Base-by-base conservation (phyloP, 2,113 vertebrate genomes). In the Seriola dumerili region DNA sequence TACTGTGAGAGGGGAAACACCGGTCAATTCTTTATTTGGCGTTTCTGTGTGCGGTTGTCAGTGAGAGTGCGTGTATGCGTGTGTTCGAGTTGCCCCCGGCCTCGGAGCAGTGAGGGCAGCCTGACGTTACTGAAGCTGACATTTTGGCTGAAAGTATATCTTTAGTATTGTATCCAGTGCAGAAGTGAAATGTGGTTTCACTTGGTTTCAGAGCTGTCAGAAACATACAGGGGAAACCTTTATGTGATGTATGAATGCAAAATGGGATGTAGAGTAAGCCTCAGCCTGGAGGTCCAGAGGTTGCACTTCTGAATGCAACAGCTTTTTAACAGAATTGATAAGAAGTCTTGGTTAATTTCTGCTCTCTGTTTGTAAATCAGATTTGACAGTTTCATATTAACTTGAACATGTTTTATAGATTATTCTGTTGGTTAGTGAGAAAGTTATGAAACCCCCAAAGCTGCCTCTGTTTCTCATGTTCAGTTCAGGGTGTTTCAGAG, bases 1-100 rank as follows among this genome's bases (percentile, higher is more conserved):
- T 25, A 25, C 32, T 23, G 44, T 65, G 74, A 73, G 25, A 89
- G 85, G 94, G 94, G 93, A 93, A 95, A 80, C 93, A 94, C 94
- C 84, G 55, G 81, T 84, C 80, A 88, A 44, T 82, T 91, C 86
- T 89, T 75, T 68, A 84, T 87, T 91, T 86, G 85, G 64, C 48
- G 62, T 66, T 70, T 85, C 54, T 80, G 48, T 29, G 52, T 16
- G 54, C 72, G 11, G 1, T 48, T 58, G 62, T 46, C n/a, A 11
- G 72, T 25, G 10, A 55, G 61, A n/a, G 23, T 8, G 64, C 29
- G 16, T 78, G 73, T n/a, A 4, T 67, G 72, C 61, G 59, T 23
- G 10, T 70, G 48, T 48, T 57, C 8, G n/a, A 2, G 54, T 48
- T 1, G 19, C 44, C 55, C 55, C 12, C 12, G 6, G 29, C 21